phyloP scores from a whole-genome alignment of 1,140 invertebrate genomes.

The Chionoecetes opilio region DNA sequence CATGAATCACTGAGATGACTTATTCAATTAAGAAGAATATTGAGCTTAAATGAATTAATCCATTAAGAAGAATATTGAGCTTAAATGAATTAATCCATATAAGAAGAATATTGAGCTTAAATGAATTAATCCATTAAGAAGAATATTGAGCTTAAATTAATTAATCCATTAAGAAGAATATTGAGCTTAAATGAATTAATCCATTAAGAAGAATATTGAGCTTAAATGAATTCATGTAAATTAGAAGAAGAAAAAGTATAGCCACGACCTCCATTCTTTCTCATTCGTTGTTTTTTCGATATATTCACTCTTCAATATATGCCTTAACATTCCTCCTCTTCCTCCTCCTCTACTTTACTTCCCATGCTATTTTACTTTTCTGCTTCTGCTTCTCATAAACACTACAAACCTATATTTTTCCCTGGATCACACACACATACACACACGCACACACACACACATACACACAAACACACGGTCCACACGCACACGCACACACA shows the following conservation, averaged over 20 bases:
- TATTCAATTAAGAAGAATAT: neutral
- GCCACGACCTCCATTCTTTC: no score
- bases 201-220: no score
- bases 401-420: neutral
- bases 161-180: no score
- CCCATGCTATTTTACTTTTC: neutral
- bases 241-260: no score
- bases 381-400: neutral
- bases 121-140: no score
- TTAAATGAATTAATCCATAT: neutral
- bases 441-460: conserved; percentile 52
- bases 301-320: no score
- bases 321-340: neutral
- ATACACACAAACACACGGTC: conserved; percentile 49
- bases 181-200: no score
- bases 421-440: neutral
- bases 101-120: neutral
- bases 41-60: no score
- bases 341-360: neutral
- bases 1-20: no score
- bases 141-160: no score
- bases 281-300: neutral
- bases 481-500: conserved; percentile 27
- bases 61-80: neutral
- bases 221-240: no score